Percentiles rank a stretch among this genome's conserved stretches.
These are phyloP conservation scores for Dicrostonyx torquatus DNA, from an alignment of 2,797 vertebrate genomes.

Conservation along the genomic window DNA sequence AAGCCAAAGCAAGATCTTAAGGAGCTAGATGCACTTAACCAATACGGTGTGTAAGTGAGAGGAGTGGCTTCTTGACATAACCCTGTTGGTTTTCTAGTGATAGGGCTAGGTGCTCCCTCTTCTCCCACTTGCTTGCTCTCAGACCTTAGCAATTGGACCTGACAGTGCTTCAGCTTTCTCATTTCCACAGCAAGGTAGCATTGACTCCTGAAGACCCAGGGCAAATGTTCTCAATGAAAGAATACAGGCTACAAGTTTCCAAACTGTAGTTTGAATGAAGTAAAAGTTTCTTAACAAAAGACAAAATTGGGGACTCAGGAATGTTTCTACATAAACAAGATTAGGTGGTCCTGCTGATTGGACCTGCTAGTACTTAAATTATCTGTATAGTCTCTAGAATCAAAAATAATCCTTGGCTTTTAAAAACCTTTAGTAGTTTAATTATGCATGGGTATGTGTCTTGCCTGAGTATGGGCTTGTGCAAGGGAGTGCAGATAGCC, in stretches of 20 bases:
- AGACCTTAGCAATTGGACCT: background rate
- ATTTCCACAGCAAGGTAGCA: background rate
- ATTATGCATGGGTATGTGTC: background rate
- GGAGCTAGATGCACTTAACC: background rate
- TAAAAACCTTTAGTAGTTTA: background rate
- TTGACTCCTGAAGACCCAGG: fast-evolving
- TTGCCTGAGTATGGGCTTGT: too few relatives aligned
- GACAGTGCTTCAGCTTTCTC: background rate
- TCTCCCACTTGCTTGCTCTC: background rate
- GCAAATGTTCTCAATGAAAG: background rate
- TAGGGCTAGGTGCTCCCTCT: background rate
- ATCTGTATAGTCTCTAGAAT: too few relatives aligned
- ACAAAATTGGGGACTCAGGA: background rate
- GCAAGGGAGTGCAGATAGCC: background rate
- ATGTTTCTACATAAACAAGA: background rate
- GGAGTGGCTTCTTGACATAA: background rate
- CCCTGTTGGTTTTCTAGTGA: background rate
- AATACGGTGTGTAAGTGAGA: background rate
- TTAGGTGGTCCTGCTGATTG: background rate
- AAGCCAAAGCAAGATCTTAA: background rate
- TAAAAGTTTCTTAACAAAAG: background rate
- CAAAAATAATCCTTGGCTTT: background rate
- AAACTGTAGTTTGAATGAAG: background rate
- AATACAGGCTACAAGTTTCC: background rate
- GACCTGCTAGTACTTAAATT: background rate